These are phyloP conservation scores for Pseudanteris insignis DNA, from an alignment of 2,888 invertebrate genomes.

Conservation along the genomic window DNA sequence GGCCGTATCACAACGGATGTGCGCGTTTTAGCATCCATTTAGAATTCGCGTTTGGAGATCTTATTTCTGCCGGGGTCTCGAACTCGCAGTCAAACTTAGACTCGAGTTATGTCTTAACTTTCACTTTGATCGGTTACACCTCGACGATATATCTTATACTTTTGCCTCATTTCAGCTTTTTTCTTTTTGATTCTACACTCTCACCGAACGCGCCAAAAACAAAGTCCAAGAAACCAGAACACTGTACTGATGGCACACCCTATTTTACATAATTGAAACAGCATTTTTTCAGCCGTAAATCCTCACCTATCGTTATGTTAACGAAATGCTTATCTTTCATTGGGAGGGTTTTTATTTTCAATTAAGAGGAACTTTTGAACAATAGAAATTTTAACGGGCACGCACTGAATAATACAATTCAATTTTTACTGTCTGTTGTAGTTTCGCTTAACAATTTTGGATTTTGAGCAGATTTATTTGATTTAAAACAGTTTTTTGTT, in stretches of 20 bases:
- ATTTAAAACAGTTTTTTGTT: too few species aligned
- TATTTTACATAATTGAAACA: slow-evolving; percentile 28
- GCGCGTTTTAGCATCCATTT: slow-evolving; percentile 35
- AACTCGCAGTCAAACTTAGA: slow-evolving; percentile 41
- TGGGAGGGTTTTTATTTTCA: too few species aligned
- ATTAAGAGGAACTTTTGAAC: too few species aligned
- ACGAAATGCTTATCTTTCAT: background rate
- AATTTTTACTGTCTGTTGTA: too few species aligned
- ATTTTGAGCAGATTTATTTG: too few species aligned
- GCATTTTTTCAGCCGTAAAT: slow-evolving; percentile 8
- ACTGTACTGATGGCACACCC: slow-evolving; percentile 28
- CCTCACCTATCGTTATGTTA: background rate
- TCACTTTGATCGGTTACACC: slow-evolving; percentile 59
- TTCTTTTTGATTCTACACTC: slow-evolving; percentile 37
- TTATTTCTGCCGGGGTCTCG: slow-evolving; percentile 38
- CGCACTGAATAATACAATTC: too few species aligned
- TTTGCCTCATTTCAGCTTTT: slow-evolving; percentile 41
- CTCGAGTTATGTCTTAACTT: slow-evolving; percentile 54
- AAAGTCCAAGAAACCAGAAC: slow-evolving; percentile 18
- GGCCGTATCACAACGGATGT: slow-evolving; percentile 29
- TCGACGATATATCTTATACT: slow-evolving; percentile 52
- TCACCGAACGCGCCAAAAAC: slow-evolving; percentile 34
- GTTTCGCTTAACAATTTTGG: too few species aligned
- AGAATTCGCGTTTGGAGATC: slow-evolving; percentile 42
- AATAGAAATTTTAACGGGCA: too few species aligned